phyloP scores from a whole-genome alignment of 2,888 invertebrate genomes.

The Xestia rhomboidea region DNA sequence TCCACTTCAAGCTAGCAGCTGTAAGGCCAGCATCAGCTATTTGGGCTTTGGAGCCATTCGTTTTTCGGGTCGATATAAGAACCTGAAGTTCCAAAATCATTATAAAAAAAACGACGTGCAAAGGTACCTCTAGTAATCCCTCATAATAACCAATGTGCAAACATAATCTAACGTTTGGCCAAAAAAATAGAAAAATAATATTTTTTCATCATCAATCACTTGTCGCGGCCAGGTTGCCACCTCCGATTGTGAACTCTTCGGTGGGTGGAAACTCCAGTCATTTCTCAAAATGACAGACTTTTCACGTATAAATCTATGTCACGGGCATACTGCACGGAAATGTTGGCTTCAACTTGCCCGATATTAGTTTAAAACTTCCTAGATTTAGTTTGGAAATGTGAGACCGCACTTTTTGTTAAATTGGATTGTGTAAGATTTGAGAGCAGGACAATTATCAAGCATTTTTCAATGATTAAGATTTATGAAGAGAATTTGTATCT shows the following conservation, averaged over 20 bases:
- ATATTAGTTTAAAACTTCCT: slow-evolving; percentile 67
- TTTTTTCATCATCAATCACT: slow-evolving; percentile 74
- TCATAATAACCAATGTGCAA: slow-evolving; percentile 12
- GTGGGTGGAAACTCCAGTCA: slow-evolving; percentile 77
- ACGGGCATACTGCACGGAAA: slow-evolving; percentile 70
- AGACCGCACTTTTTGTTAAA: slow-evolving; percentile 57
- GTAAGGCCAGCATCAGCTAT: too few species aligned
- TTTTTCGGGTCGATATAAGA: not conserved
- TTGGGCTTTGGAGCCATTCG: too few species aligned
- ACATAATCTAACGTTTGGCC: slow-evolving; percentile 30
- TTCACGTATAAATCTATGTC: slow-evolving; percentile 79
- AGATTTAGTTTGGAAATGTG: slow-evolving; percentile 58
- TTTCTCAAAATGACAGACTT: slow-evolving; percentile 83
- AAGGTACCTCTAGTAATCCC: not conserved
- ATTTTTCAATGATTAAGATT: not conserved
- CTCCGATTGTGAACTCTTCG: slow-evolving; percentile 77
- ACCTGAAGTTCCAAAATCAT: not conserved
- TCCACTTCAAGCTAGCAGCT: too few species aligned
- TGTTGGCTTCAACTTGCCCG: slow-evolving; percentile 58
- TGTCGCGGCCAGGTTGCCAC: slow-evolving; percentile 74
- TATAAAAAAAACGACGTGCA: not conserved
- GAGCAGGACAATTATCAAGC: slow-evolving; percentile 7
- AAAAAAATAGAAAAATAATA: slow-evolving; percentile 54
- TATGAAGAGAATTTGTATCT: not conserved
- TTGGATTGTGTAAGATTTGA: slow-evolving; percentile 45